Conservation (phyloP, 2,888 invertebrate genomes). For the Drosophila helvetica region DNA sequence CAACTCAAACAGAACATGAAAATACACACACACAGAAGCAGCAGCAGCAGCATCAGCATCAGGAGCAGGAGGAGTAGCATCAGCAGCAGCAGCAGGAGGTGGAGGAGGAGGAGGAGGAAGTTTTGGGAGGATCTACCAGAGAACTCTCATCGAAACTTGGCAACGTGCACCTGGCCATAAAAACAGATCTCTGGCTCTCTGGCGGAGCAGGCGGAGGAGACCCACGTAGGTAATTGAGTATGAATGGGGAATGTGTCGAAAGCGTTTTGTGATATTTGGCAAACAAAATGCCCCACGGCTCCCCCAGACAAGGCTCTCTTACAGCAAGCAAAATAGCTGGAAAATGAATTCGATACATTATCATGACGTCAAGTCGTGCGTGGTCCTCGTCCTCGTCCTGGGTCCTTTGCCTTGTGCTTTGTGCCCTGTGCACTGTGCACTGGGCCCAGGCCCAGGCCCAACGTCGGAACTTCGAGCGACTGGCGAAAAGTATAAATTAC, state of each 20-base stretch:
- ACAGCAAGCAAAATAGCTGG: conserved; percentile 73
- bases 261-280: conserved; percentile 73
- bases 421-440: too few species aligned
- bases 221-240: conserved; percentile 77
- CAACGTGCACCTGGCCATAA: conserved; percentile 49
- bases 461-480: conserved; percentile 49
- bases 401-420: too few species aligned
- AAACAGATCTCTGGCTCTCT: not conserved
- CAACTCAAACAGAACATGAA: conserved; percentile 64
- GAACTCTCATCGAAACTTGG: conserved; percentile 13
- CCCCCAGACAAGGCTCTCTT: conserved; percentile 31
- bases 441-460: not conserved
- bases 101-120: conserved; percentile 20
- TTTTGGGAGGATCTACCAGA: conserved; percentile 10
- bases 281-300: conserved; percentile 64
- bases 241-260: conserved; percentile 79
- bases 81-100: conserved; percentile 21
- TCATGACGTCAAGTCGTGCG: conserved; percentile 78
- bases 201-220: not conserved
- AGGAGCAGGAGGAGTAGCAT: conserved; percentile 31
- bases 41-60: conserved; percentile 12
- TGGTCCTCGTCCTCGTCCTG: conserved; percentile 35
- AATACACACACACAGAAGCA: conserved; percentile 41
- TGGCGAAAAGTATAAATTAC: conserved; percentile 78
- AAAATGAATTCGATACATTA: conserved; percentile 80